Conservation (phyloP, 2,888 invertebrate genomes). For the Callyntrura sp. region DNA sequence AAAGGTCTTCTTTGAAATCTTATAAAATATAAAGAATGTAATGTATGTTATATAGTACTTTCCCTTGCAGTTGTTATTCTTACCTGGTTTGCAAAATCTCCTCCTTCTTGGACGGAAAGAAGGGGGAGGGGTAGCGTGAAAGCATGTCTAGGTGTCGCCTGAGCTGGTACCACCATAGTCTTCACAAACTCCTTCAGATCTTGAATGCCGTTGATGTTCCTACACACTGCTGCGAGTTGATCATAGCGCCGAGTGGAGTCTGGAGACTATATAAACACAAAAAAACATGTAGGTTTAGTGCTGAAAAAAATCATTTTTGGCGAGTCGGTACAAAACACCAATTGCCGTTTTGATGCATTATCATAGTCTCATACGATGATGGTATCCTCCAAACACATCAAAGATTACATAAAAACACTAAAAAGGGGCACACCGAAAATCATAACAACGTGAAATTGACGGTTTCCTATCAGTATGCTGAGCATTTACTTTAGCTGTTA, state of each 20-base stretch:
- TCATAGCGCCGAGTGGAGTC: conserved; percentile 95
- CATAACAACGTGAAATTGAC: too few species aligned
- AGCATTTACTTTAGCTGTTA: too few species aligned
- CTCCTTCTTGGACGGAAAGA: conserved; percentile 72
- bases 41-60: not conserved
- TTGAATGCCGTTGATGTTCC: conserved; percentile 90
- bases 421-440: too few species aligned
- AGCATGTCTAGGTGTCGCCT: conserved; percentile 85
- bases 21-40: not conserved
- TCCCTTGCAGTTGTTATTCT: not conserved
- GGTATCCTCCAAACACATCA: too few species aligned
- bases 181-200: conserved; percentile 93
- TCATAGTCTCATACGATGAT: too few species aligned
- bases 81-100: conserved; percentile 72
- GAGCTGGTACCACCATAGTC: conserved; percentile 87
- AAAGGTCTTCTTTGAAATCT: not conserved
- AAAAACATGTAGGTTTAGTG: not conserved
- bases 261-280: conserved; percentile 88
- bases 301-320: not conserved
- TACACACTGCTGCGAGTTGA: conserved; percentile 91
- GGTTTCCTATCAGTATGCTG: too few species aligned
- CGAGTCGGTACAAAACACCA: not conserved
- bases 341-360: not conserved
- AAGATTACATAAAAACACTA: too few species aligned
- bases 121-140: conserved; percentile 81